These are phyloP conservation scores for Rapana venosa DNA, from an alignment of 2,888 invertebrate species.

Conservation along the genomic window DNA sequence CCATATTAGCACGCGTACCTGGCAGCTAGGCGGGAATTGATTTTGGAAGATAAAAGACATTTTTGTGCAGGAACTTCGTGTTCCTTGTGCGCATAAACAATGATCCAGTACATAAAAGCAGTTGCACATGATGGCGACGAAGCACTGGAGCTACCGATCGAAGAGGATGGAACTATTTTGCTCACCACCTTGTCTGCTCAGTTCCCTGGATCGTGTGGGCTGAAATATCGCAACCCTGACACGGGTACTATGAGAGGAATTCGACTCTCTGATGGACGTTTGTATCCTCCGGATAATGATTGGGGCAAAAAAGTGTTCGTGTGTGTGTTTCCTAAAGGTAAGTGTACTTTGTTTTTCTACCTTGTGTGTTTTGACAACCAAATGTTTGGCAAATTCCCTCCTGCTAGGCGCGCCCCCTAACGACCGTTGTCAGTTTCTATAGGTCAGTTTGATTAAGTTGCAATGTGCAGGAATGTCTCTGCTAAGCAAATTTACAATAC, in stretches of 20 bases:
- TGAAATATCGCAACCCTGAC: slow-evolving; percentile 97
- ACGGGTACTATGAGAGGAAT: slow-evolving; percentile 76
- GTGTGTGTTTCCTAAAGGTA: slow-evolving; percentile 83
- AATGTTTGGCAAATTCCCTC: slow-evolving; percentile 43
- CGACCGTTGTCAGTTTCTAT: neutral
- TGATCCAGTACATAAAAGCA: slow-evolving; percentile 88
- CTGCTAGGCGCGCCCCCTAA: slow-evolving; percentile 50
- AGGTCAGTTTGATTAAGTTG: neutral
- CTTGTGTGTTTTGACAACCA: slow-evolving; percentile 39
- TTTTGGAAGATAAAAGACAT: slow-evolving; percentile 45
- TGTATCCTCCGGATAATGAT: slow-evolving; percentile 93
- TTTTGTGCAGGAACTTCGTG: slow-evolving; percentile 42
- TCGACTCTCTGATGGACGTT: slow-evolving; percentile 91
- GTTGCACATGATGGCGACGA: slow-evolving; percentile 95
- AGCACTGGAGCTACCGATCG: slow-evolving; percentile 97
- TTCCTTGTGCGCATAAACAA: slow-evolving; percentile 58
- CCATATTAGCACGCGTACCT: slow-evolving; percentile 70
- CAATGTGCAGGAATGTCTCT: neutral
- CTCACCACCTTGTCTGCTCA: slow-evolving; percentile 97
- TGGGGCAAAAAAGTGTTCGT: slow-evolving; percentile 88
- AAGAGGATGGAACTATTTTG: slow-evolving; percentile 93
- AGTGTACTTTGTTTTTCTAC: slow-evolving; percentile 35
- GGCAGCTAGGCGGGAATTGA: slow-evolving; percentile 64
- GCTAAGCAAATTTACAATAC: neutral
- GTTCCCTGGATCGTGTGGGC: slow-evolving; percentile 97